Conservation (phyloP, 1,140 invertebrate genomes). For the Periplaneta americana region DNA sequence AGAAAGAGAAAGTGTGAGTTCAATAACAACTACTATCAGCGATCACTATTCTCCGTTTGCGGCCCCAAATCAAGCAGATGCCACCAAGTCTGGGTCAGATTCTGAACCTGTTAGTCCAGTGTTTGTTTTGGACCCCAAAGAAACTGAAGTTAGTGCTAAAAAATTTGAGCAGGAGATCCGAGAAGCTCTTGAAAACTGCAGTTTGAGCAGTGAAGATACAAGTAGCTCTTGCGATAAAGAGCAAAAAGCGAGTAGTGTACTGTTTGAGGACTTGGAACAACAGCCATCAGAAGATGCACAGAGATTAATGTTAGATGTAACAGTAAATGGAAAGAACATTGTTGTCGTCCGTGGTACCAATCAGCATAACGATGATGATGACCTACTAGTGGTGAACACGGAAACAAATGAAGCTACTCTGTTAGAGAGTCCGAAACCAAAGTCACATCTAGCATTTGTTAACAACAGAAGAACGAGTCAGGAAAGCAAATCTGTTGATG, state of each 20-base stretch:
- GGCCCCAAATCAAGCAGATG: slow-evolving; percentile 29
- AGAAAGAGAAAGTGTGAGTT: slow-evolving; percentile 37
- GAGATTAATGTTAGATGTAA: not conserved
- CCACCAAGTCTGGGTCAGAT: slow-evolving; percentile 27
- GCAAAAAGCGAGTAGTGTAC: slow-evolving; percentile 12
- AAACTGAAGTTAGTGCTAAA: slow-evolving; percentile 11
- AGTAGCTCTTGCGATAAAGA: not conserved
- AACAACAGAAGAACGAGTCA: not conserved
- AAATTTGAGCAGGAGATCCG: slow-evolving; percentile 26
- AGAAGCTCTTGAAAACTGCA: slow-evolving; percentile 20
- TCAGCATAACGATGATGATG: slow-evolving; percentile 33
- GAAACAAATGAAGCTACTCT: slow-evolving; percentile 46
- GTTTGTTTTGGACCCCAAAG: slow-evolving; percentile 12
- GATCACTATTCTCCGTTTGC: slow-evolving; percentile 24
- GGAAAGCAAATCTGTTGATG: not conserved
- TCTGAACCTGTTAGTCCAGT: slow-evolving; percentile 22
- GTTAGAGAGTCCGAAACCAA: slow-evolving; percentile 35
- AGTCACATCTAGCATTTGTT: slow-evolving; percentile 26
- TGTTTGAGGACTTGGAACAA: slow-evolving; percentile 24
- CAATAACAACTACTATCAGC: slow-evolving; percentile 13
- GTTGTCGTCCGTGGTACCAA: not conserved
- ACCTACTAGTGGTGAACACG: slow-evolving; percentile 48
- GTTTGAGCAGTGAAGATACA: slow-evolving; percentile 8
- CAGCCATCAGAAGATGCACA: not conserved
- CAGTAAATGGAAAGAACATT: not conserved